These are phyloP conservation scores for Callionymus lyra DNA, from an alignment of 2,113 vertebrate genomes.

Conservation along the genomic window DNA sequence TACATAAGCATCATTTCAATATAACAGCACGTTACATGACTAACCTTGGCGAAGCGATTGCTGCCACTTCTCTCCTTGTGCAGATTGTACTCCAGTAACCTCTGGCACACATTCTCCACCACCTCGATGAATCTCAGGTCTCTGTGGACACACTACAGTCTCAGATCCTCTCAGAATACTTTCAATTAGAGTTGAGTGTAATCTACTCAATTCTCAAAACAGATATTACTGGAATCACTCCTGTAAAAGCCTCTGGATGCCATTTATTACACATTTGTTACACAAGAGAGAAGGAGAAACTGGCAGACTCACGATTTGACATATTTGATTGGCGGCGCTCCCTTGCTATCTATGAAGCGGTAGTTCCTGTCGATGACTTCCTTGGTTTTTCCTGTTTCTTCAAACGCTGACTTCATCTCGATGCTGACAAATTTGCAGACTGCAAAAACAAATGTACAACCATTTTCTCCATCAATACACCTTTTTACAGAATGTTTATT, in stretches of 20 bases:
- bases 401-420: conserved; percentile 91
- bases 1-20: too few relatives aligned
- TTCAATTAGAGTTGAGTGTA: neutral
- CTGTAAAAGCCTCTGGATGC: neutral
- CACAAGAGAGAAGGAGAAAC: neutral
- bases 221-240: neutral
- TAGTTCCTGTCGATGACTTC: conserved; percentile 90
- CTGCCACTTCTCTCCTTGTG: conserved; percentile 93
- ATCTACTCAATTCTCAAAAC: neutral
- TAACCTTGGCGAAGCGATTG: conserved; percentile 94
- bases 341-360: conserved; percentile 81
- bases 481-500: too few relatives aligned
- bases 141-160: conserved; percentile 49
- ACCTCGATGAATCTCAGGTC: conserved; percentile 93
- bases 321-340: conserved; percentile 82
- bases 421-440: conserved; percentile 94
- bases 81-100: conserved; percentile 89
- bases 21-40: neutral
- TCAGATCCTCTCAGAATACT: neutral
- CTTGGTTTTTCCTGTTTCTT: conserved; percentile 89
- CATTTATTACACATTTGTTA: neutral
- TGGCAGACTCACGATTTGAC: conserved; percentile 84
- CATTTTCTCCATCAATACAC: neutral
- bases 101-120: conserved; percentile 87
- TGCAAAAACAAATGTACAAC: conserved; percentile 30